These are phyloP conservation scores for Potamarius usumacintae DNA, from an alignment of 2,113 vertebrate genomes.

Conservation along the genomic window DNA sequence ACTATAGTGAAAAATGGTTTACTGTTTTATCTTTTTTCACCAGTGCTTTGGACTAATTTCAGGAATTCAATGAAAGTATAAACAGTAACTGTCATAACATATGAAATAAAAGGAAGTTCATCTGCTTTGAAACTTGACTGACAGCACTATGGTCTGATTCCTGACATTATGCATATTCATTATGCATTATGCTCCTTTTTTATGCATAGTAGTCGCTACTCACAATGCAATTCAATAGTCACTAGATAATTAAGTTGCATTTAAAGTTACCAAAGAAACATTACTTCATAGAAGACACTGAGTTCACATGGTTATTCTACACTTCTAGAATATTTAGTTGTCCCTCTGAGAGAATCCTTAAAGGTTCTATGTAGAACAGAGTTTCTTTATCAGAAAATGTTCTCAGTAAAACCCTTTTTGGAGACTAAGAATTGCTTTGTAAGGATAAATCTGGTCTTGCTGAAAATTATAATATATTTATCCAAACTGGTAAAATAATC, in stretches of 20 bases:
- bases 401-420: not conserved
- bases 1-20: not conserved
- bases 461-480: not conserved
- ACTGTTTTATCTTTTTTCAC: not conserved
- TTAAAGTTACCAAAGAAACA: not conserved
- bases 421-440: not conserved
- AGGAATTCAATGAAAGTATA: not conserved
- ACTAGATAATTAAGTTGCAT: not conserved
- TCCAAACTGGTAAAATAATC: not conserved
- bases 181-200: not conserved
- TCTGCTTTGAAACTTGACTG: not conserved
- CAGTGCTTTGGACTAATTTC: not conserved
- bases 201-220: not conserved
- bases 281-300: not conserved
- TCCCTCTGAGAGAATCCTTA: not conserved
- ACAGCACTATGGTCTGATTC: not conserved
- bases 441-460: not conserved
- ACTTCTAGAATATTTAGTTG: not conserved
- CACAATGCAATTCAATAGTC: not conserved
- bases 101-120: not conserved
- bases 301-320: not conserved
- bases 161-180: not conserved
- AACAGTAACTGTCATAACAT: not conserved
- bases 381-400: not conserved
- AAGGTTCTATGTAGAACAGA: not conserved